A percentile compares a stretch with the other conserved stretches of the same genome.
Conservation (phyloP, 1,140 invertebrate species). For the Drosophila mojavensis region DNA sequence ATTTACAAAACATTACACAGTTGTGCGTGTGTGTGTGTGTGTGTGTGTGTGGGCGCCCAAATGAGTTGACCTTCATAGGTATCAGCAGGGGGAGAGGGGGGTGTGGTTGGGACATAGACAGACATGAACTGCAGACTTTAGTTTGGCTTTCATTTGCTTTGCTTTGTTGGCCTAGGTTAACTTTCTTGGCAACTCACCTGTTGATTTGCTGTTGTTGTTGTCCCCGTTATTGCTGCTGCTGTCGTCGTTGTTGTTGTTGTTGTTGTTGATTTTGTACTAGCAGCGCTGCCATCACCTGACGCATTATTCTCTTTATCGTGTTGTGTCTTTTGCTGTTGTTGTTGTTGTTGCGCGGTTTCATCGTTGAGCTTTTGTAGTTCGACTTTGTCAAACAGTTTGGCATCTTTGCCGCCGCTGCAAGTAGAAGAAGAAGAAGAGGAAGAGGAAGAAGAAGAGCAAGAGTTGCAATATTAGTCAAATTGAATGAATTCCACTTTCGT, state of each 20-base stretch:
- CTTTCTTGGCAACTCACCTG: conserved; percentile 46
- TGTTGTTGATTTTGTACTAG: conserved; percentile 36
- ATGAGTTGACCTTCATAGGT: neutral
- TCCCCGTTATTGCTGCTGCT: conserved; percentile 2
- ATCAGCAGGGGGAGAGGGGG: neutral
- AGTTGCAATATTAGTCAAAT: neutral
- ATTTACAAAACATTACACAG: conserved; percentile 13
- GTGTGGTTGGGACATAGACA: neutral
- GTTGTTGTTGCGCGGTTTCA: conserved; percentile 29
- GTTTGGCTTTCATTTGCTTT: conserved; percentile 17
- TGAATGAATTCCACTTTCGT: neutral
- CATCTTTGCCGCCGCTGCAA: conserved; percentile 74
- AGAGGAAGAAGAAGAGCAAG: conserved; percentile 10
- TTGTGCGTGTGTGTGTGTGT: no score
- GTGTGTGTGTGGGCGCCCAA: neutral
- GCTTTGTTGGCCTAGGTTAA: conserved; percentile 59
- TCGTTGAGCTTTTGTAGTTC: conserved; percentile 66
- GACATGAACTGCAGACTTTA: conserved; percentile 16
- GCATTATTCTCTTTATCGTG: conserved; percentile 55
- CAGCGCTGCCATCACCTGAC: conserved; percentile 48
- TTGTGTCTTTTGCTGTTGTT: conserved; percentile 18
- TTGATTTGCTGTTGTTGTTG: conserved; percentile 30
- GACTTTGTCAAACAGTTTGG: conserved; percentile 65
- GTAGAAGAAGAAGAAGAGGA: neutral
- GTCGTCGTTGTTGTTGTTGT: conserved; percentile 12